These are phyloP conservation scores for Oophaga sylvatica DNA, from an alignment of 2,797 vertebrate species.

Conservation along the genomic window DNA sequence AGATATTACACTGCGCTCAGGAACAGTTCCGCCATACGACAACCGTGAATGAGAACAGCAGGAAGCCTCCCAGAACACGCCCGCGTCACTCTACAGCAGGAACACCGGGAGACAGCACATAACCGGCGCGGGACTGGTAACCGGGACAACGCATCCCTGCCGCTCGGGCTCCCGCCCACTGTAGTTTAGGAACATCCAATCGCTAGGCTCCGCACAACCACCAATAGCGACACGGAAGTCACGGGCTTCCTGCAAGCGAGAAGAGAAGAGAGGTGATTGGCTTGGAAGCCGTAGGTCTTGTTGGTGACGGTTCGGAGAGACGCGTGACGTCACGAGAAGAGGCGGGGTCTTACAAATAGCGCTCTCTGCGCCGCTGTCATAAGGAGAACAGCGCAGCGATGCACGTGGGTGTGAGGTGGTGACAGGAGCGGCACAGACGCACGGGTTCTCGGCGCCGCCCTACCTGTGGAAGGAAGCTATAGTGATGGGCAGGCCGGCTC, in stretches of 20 bases:
- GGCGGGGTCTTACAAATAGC: too few relatives aligned
- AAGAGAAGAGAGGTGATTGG: background rate
- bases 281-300: too few relatives aligned
- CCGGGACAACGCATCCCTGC: constrained; percentile 18
- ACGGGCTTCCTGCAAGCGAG: background rate
- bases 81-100: background rate
- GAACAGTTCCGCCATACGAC: background rate
- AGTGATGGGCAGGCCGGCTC: too few relatives aligned
- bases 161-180: constrained; percentile 25
- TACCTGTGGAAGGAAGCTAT: too few relatives aligned
- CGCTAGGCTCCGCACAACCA: background rate
- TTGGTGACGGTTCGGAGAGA: background rate
- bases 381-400: too few relatives aligned
- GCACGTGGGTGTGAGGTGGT: too few relatives aligned
- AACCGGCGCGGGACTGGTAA: background rate
- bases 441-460: too few relatives aligned
- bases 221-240: background rate
- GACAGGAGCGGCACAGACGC: too few relatives aligned
- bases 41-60: background rate
- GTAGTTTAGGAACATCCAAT: background rate
- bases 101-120: background rate
- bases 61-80: background rate
- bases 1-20: background rate
- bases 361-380: too few relatives aligned
- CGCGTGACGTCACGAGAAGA: background rate